Base-by-base conservation (phyloP, 2,113 vertebrate species). In the Pterocles gutturalis region DNA sequence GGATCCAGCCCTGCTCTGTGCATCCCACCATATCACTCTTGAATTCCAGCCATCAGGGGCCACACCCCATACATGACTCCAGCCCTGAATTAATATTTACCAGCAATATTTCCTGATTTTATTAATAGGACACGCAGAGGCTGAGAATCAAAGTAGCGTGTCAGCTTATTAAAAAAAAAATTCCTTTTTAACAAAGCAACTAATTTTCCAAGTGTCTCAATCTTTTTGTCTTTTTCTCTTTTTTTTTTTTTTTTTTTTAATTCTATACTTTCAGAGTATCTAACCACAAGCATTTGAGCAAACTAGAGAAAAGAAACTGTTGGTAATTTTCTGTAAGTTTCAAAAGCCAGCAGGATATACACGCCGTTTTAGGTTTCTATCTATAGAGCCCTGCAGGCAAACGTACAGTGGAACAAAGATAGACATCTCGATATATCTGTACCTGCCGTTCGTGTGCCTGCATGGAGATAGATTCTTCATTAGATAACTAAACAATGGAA, bases 401-500 rank as follows among this genome's bases (percentile, higher is more conserved):
- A 95, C 73, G 93, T 97, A 96, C 92, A 97, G 92, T 97, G 98
- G 98, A 98, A 98, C 97, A 98, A 96, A 97, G 97, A 75, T 97
- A 96, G 92, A 65, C 97, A 97, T 96, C 92, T 96, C 86, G 91
- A 97, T 96, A 97, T 85, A 97, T 41, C 87, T 89, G 89, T 98
- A 98, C 96, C 97, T 98, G 97, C 92, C 38, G 76, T 92, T 67
- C 73, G n/a, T 83, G 83, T 89, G 92, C 95, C 95, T 97, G 22
- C 69, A 96, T 96, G 95, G 75, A 94, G 87, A 95, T 46, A 95
- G 97, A 97, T 97, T 49, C 87, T 93, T 96, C 87, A 38, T 75
- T 75, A 97, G 98, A 98, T 98, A 98, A 98, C 96, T 86, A 97
- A 92, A 97, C 97, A 97, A 97, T 98, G 98, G 98, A 98, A 98